Conservation (phyloP, 2,888 invertebrate genomes). For the Microctonus hyperodae region DNA sequence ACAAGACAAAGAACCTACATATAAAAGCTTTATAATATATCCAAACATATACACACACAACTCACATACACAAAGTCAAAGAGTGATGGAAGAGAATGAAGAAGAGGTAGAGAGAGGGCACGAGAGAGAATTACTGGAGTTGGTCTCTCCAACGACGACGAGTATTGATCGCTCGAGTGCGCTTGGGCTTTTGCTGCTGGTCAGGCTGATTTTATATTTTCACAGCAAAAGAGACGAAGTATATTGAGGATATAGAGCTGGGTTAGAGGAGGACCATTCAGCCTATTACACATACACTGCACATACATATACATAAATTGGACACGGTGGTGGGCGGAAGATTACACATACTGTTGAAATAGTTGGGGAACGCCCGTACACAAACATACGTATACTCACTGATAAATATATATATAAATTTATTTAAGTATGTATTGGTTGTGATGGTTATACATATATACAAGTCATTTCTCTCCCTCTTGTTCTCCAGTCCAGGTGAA, state of each 20-base stretch:
- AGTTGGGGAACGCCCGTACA: constrained; percentile 22
- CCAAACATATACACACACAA: too few relatives aligned
- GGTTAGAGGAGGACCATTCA: constrained; percentile 54
- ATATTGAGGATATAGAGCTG: too few relatives aligned
- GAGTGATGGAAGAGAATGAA: background rate
- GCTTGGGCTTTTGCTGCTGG: constrained; percentile 38
- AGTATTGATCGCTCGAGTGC: constrained; percentile 55
- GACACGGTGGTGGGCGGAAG: constrained; percentile 44
- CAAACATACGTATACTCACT: background rate
- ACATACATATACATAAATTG: constrained; percentile 40
- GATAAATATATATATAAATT: too few relatives aligned
- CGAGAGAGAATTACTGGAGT: constrained; percentile 36
- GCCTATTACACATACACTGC: constrained; percentile 32
- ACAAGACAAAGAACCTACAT: background rate
- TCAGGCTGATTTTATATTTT: constrained; percentile 58
- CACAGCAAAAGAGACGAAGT: constrained; percentile 27
- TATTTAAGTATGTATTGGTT: background rate
- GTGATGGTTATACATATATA: background rate
- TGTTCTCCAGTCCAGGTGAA: constrained; percentile 8
- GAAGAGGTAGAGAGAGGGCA: constrained; percentile 16
- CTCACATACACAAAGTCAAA: too few relatives aligned
- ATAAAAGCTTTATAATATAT: too few relatives aligned
- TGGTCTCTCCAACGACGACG: constrained; percentile 46
- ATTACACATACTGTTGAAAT: constrained; percentile 14
- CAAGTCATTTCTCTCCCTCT: constrained; percentile 2